Conservation (phyloP, 2,113 vertebrate species). For the Xiphophorus maculatus region DNA sequence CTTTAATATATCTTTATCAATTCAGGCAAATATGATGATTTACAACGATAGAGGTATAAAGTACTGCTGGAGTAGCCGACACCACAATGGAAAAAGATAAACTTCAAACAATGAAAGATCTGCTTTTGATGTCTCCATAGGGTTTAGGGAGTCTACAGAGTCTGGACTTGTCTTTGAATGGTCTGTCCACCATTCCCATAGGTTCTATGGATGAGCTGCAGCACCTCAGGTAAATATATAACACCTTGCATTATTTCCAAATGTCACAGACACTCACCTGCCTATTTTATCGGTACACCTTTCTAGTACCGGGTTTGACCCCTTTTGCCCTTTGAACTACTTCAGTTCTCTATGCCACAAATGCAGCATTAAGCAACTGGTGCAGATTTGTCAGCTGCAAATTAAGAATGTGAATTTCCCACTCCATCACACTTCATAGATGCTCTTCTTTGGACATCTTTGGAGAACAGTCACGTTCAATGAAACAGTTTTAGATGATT, state of each 20-base stretch:
- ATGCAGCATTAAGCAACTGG: not conserved
- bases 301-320: no score
- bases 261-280: not conserved
- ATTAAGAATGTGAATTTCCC: not conserved
- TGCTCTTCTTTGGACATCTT: not conserved
- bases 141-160: conserved; percentile 84
- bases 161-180: conserved; percentile 94
- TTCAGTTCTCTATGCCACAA: not conserved
- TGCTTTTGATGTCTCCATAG: conserved; percentile 46
- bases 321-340: no score
- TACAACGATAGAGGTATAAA: conserved; percentile 14
- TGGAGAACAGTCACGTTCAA: no score
- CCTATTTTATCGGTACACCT: no score
- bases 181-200: conserved; percentile 87
- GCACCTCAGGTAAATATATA: conserved; percentile 77
- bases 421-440: not conserved
- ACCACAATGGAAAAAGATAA: not conserved
- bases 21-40: conserved; percentile 23
- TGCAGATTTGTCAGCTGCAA: not conserved
- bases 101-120: not conserved
- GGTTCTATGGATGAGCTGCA: conserved; percentile 90
- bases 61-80: not conserved
- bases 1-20: conserved; percentile 1
- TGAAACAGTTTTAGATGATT: not conserved
- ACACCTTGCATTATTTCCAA: not conserved